phyloP scores from a whole-genome alignment of 2,113 vertebrate genomes.

The Zingel zingel region DNA sequence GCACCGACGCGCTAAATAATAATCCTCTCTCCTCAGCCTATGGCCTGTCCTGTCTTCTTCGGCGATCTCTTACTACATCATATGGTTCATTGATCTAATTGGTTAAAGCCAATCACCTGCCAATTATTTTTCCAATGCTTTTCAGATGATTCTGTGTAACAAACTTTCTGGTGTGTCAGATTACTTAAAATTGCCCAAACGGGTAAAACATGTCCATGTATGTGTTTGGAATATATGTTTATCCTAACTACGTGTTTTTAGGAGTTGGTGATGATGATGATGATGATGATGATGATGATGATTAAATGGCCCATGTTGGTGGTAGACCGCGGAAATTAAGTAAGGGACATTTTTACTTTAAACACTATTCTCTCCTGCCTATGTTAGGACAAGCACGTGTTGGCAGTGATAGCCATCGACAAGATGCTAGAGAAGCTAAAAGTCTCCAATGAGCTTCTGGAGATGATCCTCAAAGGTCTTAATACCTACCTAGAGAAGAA shows the following conservation, averaged over 20 bases:
- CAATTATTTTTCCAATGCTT: too few relatives aligned
- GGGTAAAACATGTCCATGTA: neutral
- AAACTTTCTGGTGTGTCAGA: too few relatives aligned
- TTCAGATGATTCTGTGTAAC: too few relatives aligned
- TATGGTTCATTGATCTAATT: too few relatives aligned
- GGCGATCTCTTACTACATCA: too few relatives aligned
- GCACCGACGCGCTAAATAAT: too few relatives aligned
- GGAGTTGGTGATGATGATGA: neutral
- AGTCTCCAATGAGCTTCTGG: conserved; percentile 88
- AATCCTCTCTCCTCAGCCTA: too few relatives aligned
- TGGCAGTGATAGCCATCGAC: conserved; percentile 86
- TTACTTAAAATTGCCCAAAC: neutral
- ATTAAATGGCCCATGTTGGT: neutral
- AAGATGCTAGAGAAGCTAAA: conserved; percentile 90
- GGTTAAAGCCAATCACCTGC: too few relatives aligned
- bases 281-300: neutral
- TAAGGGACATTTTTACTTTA: neutral
- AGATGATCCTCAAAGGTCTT: conserved; percentile 92
- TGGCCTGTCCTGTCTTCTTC: too few relatives aligned
- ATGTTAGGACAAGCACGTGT: conserved; percentile 88
- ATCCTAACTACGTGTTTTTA: neutral
- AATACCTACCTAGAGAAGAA: conserved; percentile 95
- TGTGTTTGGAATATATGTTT: neutral
- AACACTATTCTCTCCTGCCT: conserved; percentile 29
- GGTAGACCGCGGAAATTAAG: neutral